Conservation (phyloP, 2,797 vertebrate genomes). For the Catamblyrhynchus diadema region DNA sequence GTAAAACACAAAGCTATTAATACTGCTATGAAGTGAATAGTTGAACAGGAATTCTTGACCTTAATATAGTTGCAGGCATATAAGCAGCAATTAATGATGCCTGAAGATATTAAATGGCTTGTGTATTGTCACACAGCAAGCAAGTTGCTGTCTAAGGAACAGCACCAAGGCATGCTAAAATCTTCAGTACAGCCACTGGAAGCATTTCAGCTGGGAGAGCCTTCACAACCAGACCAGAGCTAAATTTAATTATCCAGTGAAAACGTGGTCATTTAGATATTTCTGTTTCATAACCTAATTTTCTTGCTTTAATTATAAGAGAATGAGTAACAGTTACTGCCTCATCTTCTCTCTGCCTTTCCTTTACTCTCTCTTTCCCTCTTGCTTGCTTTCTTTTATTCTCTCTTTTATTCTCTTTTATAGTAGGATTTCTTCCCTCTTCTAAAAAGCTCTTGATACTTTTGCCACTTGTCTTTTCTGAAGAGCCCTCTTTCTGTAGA, state of each 20-base stretch:
- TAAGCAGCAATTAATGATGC: slow-evolving; percentile 15
- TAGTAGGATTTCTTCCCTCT: neutral
- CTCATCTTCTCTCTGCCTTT: neutral
- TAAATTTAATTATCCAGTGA: neutral
- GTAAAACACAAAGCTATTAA: slow-evolving; percentile 14
- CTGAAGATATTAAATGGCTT: slow-evolving; percentile 1
- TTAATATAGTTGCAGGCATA: neutral
- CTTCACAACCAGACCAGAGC: neutral
- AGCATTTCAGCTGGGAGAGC: neutral
- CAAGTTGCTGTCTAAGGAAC: neutral
- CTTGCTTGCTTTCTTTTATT: neutral
- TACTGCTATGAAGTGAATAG: neutral
- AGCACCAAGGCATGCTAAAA: neutral
- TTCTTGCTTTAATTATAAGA: neutral
- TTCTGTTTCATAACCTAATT: neutral
- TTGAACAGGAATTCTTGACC: neutral
- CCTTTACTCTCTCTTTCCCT: neutral
- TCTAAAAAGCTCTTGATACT: neutral
- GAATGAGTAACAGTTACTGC: neutral
- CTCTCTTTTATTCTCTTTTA: neutral
- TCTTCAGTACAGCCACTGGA: neutral
- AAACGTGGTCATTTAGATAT: neutral
- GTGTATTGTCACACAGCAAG: neutral
- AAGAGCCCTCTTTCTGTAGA: neutral
- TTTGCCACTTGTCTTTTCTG: neutral